Base-by-base conservation (phyloP, 2,797 vertebrate species). In the Sorex maritimensis region DNA sequence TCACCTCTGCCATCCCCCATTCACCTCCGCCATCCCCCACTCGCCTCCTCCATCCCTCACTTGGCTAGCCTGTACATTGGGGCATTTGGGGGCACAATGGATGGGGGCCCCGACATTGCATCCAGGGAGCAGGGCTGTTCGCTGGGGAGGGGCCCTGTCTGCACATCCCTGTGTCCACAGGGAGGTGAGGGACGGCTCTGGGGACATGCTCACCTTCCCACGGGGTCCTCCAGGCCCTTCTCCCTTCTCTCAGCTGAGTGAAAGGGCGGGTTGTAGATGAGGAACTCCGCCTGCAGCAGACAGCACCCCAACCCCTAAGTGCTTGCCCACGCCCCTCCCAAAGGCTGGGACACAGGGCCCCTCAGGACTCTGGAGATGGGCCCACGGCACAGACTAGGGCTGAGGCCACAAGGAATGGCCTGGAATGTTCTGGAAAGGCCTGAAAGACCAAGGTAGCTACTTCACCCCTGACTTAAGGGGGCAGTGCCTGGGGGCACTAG, bases 241-340 rank as follows among this genome's bases (percentile, higher is more conserved):
- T 98, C 98, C 88, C 96, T 97, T 95, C 96, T 98, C 55, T 98
- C 98, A 0, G 97, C 96, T 0, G 97, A 95, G 95, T 98, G 98
- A 96, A 97, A 95, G 1, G 97, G 96, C 0, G 99, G 99, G 41
- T 88, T 24, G 0, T 99, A 99, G 52, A 97, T 98, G 0, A 90
- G 97, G 86, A 99, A 99, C 83, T 98, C 98, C 26, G 97, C 98
- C 99, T 99, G 95, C 1, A 94, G 77, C 6, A 21, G 1, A 24
- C 1, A 5, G 5, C 5, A 2, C 24, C 26, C 26, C 46, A 58
- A 0, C 55, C 3, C 86, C 1, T 1, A n/a, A 38, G 7, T 1
- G 2, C 26, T 41, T 72, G 0, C 4, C 68, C 71, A 19, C 69
- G 12, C 26, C 5, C 63, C 3, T 2, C 1, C 41, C 7, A 7